phyloP scores from a whole-genome alignment of 2,888 invertebrate genomes.

The Gymnoscelis rufifasciata region DNA sequence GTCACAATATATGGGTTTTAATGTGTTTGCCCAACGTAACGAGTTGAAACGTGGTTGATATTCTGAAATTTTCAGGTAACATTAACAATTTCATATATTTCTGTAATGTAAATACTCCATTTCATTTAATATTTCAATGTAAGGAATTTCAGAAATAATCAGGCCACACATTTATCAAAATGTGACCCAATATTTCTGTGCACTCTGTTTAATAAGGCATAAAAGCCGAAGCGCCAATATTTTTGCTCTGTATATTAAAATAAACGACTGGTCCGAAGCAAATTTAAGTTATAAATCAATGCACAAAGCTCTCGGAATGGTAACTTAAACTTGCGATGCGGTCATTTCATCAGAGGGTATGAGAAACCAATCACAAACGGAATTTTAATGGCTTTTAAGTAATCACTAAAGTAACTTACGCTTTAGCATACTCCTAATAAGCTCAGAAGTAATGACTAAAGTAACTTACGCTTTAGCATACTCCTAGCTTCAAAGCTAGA shows the following conservation, averaged over 20 bases:
- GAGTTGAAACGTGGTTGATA: too few relatives aligned
- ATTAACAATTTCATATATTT: too few relatives aligned
- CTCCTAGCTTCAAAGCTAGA: too few relatives aligned
- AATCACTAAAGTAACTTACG: too few relatives aligned
- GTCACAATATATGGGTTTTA: too few relatives aligned
- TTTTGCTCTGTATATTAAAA: slow-evolving; percentile 24
- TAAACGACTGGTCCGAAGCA: slow-evolving; percentile 20
- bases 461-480: too few relatives aligned
- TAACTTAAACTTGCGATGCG: slow-evolving; percentile 14
- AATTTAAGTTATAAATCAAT: slow-evolving; percentile 35
- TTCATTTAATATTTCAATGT: background rate
- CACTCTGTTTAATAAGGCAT: slow-evolving; percentile 24
- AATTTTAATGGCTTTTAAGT: background rate
- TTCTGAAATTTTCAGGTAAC: too few relatives aligned
- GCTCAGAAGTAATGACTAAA: too few relatives aligned
- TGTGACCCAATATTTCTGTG: slow-evolving; percentile 9
- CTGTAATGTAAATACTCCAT: too few relatives aligned
- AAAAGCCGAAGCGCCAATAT: slow-evolving; percentile 21
- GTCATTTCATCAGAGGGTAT: background rate
- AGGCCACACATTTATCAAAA: slow-evolving; percentile 3
- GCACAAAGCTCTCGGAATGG: slow-evolving; percentile 29
- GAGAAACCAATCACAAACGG: background rate
- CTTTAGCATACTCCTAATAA: too few relatives aligned
- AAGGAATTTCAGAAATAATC: background rate
- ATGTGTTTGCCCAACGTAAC: too few relatives aligned